Base-by-base conservation (phyloP, 2,888 invertebrate species). In the Drosophila trichaetosa region DNA sequence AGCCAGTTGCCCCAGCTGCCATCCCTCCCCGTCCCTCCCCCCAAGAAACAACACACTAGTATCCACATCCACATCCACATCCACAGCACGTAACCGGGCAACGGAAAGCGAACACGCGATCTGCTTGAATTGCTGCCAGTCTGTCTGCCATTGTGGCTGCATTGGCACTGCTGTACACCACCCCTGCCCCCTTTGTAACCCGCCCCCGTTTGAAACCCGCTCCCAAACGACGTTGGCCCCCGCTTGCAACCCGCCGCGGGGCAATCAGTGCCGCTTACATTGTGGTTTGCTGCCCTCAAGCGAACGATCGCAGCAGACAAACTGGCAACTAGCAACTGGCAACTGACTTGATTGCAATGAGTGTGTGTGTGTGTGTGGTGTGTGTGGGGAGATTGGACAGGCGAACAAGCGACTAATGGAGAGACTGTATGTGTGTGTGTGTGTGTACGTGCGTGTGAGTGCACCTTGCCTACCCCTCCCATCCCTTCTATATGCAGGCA, bases 301-400 rank as follows among this genome's bases (percentile, higher is more conserved):
- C 79, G 68, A 73, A 71, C 64, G 88, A 86, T 73, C 89, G 75
- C 62, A 76, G 84, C 88, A 89, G 88, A 88, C 88, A 90, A 88
- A 79, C 88, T 88, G 88, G 90, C 87, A 46, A 42, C 40, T 34
- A 13, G 34, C 34, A 34, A 34, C 34, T 42, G 42, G 21, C 46
- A 46, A 88, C 83, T 87, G 69, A 76, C 85, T 87, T 83, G 85
- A 89, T 87, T 89, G 81, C 85, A 89, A 72, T 83, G 81, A 83
- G 65, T 53, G 57, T 24, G 38, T 52, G 38, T 33, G 42, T 31
- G 29, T 13, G 34, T 3, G 29, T 5, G 65, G 40, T 29, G 46
- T 13, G 58, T 11, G n/a, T n/a, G 33, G 38, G 13, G 24, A 56
- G 42, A 38, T 31, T 40, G 21, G 58, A 56, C 51, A 29, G 53